Evolutionary conservation across 1,140 invertebrate species (phyloP), one percentile per base, ranked within the genome.

Genomic region (Eurosta solidaginis): DNA sequence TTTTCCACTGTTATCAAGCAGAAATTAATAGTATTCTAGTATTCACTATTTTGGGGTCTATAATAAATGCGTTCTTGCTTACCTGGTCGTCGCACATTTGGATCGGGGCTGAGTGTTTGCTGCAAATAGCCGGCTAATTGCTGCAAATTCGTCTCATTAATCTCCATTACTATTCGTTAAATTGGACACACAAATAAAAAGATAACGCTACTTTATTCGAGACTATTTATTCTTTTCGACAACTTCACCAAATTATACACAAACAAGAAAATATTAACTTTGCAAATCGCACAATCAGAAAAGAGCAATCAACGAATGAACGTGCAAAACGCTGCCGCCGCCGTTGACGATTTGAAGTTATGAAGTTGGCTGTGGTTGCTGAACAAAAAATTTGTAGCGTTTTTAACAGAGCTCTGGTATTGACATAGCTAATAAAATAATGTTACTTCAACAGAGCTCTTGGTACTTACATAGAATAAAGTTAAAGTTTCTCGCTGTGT

Each of bases 81-180:
- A 97, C 96, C 96, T 88, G 95, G 93, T 88, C 93, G 91, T 81
- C 97, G 89, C 52, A 96, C 89, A 85, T 92, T 91, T 20, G 92
- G 89, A 88, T 98, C 95, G 12, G 95, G 93, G 82, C 91, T 96
- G n/a, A 99, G 89, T 12, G 97, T 98, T 88, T 96, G 93, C 81
- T 95, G 92, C 78, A 99, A 90, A 89, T 96, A 97, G 79, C 92
- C 91, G 52, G 93, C 93, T 79, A 98, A 88, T 4, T 93, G 93
- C 77, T 92, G 88, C 59, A 98, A 89, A 89, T 96, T 96, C 50
- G 93, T 92, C 68, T 96, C 94, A 0, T 92, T 95, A 6, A 96
- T 89, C 83, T 96, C 95, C 95, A 96, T 96, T 80, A 52, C 29
- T 52, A 1, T 54, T 29, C 52, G 22, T 54, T 49, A 74, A 73